A percentile compares a stretch with the other conserved stretches of the same genome.
Conservation (phyloP, 2,888 invertebrate genomes). For the Conchocele bisecta region DNA sequence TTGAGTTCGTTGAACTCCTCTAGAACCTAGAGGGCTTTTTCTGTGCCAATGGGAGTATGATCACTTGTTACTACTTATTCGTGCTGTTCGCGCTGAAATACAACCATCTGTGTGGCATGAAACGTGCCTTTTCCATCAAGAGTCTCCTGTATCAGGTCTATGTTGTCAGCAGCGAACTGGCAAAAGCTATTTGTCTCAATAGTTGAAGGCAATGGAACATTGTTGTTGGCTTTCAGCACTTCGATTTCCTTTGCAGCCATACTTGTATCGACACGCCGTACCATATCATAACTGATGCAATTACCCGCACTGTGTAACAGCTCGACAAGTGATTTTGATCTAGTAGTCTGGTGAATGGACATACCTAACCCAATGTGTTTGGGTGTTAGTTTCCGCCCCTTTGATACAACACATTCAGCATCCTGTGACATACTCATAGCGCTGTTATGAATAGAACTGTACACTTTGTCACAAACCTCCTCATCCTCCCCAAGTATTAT, state of each 20-base stretch:
- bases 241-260: background rate
- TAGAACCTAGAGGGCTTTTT: background rate
- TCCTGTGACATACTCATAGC: too few relatives aligned
- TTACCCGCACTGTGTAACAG: too few relatives aligned
- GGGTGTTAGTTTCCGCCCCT: too few relatives aligned
- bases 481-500: too few relatives aligned
- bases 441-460: too few relatives aligned
- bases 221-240: background rate
- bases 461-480: too few relatives aligned
- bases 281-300: too few relatives aligned
- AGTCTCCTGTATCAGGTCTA: background rate
- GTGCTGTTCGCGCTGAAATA: background rate
- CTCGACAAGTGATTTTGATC: background rate
- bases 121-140: slow-evolving; percentile 1
- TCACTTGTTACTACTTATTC: background rate
- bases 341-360: too few relatives aligned
- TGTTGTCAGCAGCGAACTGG: background rate
- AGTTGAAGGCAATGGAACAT: background rate
- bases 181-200: background rate
- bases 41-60: background rate
- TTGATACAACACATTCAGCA: too few relatives aligned
- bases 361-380: too few relatives aligned
- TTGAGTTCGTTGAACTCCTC: too few relatives aligned
- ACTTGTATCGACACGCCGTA: slow-evolving; percentile 1
- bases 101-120: slow-evolving; percentile 1